phyloP scores from a whole-genome alignment of 2,797 vertebrate genomes.

The Helostoma temminkii region DNA sequence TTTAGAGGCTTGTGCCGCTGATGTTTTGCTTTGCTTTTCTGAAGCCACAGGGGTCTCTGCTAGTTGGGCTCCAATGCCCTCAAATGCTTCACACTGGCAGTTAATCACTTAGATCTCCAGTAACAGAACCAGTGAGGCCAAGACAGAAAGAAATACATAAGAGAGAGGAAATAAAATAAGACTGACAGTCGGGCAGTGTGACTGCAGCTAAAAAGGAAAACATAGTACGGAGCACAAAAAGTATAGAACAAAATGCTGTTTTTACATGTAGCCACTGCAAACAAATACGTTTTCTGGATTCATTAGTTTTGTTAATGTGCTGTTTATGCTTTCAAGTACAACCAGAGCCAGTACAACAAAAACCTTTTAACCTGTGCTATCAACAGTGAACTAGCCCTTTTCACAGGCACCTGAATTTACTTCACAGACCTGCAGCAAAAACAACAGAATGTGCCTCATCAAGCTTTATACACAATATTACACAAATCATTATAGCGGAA shows the following conservation, averaged over 20 bases:
- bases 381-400: conserved; percentile 12
- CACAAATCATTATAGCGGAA: too few species aligned
- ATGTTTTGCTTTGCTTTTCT: conserved; percentile 58
- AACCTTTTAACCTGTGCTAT: too few species aligned
- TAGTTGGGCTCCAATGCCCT: conserved; percentile 62
- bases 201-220: not conserved
- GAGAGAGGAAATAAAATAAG: conserved; percentile 12
- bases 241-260: not conserved
- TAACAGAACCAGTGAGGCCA: conserved; percentile 47
- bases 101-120: conserved; percentile 71
- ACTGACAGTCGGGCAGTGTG: not conserved
- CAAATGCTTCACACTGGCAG: conserved; percentile 65
- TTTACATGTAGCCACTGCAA: not conserved
- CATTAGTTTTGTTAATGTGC: not conserved
- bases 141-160: conserved; percentile 42
- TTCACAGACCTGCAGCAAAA: too few species aligned
- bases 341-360: too few species aligned
- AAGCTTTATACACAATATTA: too few species aligned
- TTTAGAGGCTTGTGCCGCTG: conserved; percentile 56
- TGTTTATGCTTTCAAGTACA: not conserved
- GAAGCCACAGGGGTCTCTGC: conserved; percentile 62
- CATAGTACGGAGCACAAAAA: not conserved
- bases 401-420: too few species aligned
- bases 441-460: too few species aligned
- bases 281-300: not conserved